Evolutionary conservation across 2,113 vertebrate species (phyloP).

Genomic region (Sorex fumeus): DNA sequence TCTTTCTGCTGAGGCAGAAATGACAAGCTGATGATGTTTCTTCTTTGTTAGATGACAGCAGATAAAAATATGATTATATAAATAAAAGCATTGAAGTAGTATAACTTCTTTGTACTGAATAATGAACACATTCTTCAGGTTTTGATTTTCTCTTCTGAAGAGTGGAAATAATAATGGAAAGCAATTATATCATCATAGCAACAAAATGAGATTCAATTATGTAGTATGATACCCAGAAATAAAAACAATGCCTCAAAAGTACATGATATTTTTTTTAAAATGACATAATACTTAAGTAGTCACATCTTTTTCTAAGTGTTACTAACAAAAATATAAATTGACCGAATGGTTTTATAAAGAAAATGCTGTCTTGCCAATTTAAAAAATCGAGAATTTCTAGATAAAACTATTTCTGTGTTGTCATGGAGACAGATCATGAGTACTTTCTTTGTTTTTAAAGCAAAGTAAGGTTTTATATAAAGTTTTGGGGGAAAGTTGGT

Average conservation of each 20-base stretch:
- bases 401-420: background rate
- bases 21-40: background rate
- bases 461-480: background rate
- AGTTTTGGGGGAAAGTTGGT: background rate
- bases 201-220: background rate
- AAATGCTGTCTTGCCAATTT: background rate
- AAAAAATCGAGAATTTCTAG: background rate
- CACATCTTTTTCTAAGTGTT: too few relatives aligned
- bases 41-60: background rate
- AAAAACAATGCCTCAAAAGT: background rate
- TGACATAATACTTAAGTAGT: background rate
- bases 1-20: background rate
- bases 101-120: background rate
- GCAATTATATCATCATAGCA: background rate
- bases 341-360: background rate
- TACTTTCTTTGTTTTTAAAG: background rate
- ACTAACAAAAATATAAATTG: background rate
- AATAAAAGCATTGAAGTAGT: background rate
- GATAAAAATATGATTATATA: background rate
- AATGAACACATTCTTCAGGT: background rate
- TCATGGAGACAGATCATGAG: background rate
- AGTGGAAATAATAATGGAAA: too few relatives aligned
- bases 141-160: background rate
- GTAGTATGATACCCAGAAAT: background rate
- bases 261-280: background rate